A percentile compares a stretch with the other conserved stretches of the same genome.
phyloP scores from a whole-genome alignment of 2,797 vertebrate species.

The Agapornis canus region DNA sequence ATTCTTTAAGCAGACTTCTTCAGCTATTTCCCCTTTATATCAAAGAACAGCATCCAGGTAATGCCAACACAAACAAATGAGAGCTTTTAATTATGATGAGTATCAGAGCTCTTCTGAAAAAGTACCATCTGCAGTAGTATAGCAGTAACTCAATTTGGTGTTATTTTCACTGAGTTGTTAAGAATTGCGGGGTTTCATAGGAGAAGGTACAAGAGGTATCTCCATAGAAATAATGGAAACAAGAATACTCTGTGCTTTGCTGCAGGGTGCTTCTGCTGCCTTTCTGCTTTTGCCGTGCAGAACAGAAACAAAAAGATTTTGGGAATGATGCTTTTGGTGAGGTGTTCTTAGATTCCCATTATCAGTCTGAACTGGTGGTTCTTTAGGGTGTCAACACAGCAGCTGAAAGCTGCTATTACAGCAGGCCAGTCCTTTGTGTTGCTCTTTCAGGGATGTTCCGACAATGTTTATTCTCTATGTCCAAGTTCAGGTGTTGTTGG shows the following conservation, averaged over 20 bases:
- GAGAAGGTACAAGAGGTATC: neutral
- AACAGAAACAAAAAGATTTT: neutral
- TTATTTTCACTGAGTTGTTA: neutral
- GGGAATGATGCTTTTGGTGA: neutral
- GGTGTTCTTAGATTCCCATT: neutral
- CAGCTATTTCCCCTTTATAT: neutral
- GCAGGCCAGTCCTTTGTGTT: neutral
- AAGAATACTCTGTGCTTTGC: neutral
- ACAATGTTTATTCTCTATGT: neutral
- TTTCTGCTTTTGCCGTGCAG: neutral
- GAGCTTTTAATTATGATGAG: neutral
- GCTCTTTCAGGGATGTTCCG: neutral
- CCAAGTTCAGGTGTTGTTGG: neutral
- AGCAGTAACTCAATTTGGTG: neutral
- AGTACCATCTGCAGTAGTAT: neutral
- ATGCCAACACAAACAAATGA: conserved; percentile 10
- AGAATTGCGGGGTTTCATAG: neutral
- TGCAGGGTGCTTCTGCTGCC: neutral
- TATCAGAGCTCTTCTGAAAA: neutral
- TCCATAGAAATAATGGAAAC: neutral
- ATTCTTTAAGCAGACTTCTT: neutral
- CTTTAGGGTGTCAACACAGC: neutral
- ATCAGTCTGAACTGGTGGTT: neutral
- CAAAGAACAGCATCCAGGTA: neutral
- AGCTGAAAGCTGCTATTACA: neutral